Base-by-base conservation (phyloP, 1,140 invertebrate species). In the Rhyzopertha dominica region DNA sequence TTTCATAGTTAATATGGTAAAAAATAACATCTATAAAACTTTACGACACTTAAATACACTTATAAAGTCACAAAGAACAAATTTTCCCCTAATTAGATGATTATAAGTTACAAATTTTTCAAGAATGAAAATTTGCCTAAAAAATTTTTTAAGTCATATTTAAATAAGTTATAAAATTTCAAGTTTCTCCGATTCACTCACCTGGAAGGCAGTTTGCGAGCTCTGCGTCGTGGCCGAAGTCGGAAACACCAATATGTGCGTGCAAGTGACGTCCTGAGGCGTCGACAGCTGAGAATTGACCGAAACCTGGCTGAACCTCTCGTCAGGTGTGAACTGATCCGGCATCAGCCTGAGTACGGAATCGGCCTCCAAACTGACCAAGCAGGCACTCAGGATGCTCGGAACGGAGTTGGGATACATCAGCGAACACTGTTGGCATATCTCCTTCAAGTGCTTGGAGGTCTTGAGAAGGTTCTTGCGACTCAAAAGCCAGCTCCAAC, bases 191-290 rank as follows among this genome's bases (percentile, higher is more conserved):
- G n/a, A n/a, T n/a, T n/a, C n/a, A n/a, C n/a, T n/a, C 52, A 48
- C 48, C 69, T 85, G 79, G 71, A 90, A 90, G 36, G 87, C 83
- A 38, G 85, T 86, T 62, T 90, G 89, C 34, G 87, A 87, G 13
- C 87, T 89, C 80, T 93, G 90, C 41, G 92, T 93, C 22, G 90
- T 94, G 19, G 95, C 93, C 41, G 93, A 97, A 5, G 93, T 99
- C 32, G 96, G 96, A 73, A 99, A 99, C 46, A 98, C 95, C 45
- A 99, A 79, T 53, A 99, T 98, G 68, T 99, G 96, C 34, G 95
- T 99, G 62, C 90, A 92, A 34, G 90, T 90, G 34, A 95, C 90
- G 73, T 98, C 94, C 56, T 94, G 83, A 4, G 90, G 90, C 32
- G 91, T 95, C 34, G 86, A 89, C 40, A 94, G 74, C 53, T 87